A percentile compares a stretch with the other conserved stretches of the same genome.
Conservation (phyloP, 1,140 invertebrate species). For the Caenorhabditis briggsae region DNA sequence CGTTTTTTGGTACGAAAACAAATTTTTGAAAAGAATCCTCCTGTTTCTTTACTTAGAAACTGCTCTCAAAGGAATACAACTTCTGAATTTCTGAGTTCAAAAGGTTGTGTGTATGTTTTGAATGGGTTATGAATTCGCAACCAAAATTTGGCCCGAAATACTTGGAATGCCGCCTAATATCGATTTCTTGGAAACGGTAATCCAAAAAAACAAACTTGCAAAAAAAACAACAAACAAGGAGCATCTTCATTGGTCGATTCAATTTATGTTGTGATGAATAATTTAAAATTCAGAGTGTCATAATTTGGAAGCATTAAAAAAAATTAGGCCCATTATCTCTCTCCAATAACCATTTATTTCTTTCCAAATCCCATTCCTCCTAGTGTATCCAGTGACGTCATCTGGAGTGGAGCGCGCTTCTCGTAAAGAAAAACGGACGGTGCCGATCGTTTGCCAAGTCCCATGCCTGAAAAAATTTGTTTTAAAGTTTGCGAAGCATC, state of each 20-base stretch:
- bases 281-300: too few species aligned
- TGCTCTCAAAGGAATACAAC: too few species aligned
- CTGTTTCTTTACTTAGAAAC: too few species aligned
- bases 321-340: background rate
- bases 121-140: too few species aligned
- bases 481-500: background rate
- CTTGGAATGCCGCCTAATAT: too few species aligned
- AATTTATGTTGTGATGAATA: background rate
- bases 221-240: slow-evolving; percentile 3
- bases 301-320: too few species aligned
- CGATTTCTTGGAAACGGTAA: background rate
- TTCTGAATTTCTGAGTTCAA: too few species aligned
- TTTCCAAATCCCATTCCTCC: slow-evolving; percentile 40
- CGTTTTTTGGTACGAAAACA: too few species aligned
- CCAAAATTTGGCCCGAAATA: too few species aligned
- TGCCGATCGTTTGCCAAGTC: slow-evolving; percentile 36
- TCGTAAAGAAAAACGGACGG: background rate
- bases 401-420: background rate
- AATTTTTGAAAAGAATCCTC: too few species aligned
- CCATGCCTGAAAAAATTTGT: slow-evolving; percentile 10
- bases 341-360: background rate
- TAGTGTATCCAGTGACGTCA: slow-evolving; percentile 12
- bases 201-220: too few species aligned
- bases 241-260: slow-evolving; percentile 18
- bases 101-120: too few species aligned